phyloP scores from a whole-genome alignment of 2,888 invertebrate genomes.

The Gandaritis pyraliata region DNA sequence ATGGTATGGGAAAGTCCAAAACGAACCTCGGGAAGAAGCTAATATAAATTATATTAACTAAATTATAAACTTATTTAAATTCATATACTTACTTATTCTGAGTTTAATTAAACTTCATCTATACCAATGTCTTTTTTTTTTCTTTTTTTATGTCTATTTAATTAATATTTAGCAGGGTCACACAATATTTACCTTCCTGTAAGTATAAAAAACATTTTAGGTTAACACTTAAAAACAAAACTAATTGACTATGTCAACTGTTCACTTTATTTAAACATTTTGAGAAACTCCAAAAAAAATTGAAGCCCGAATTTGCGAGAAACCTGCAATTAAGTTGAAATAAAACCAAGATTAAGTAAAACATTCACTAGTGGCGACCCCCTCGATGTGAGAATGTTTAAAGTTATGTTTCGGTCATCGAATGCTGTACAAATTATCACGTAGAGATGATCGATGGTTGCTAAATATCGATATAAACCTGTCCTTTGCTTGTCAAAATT shows the following conservation, averaged over 20 bases:
- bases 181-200: not conserved
- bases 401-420: constrained; percentile 25
- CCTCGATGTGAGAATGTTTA: constrained; percentile 26
- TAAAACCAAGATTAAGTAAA: constrained; percentile 27
- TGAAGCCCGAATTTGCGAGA: constrained; percentile 16
- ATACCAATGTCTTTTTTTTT: no score
- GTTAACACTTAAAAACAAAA: constrained; percentile 2
- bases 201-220: not conserved
- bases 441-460: constrained; percentile 24
- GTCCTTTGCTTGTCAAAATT: not conserved
- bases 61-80: no score
- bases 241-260: constrained; percentile 13
- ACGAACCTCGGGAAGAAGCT: no score
- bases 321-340: constrained; percentile 26
- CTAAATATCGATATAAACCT: constrained; percentile 20
- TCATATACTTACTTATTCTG: no score
- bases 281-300: constrained; percentile 17
- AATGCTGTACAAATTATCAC: constrained; percentile 27
- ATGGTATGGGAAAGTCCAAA: constrained; percentile 11
- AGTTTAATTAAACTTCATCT: no score
- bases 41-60: no score
- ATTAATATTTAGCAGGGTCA: not conserved
- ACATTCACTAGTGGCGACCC: constrained; percentile 32
- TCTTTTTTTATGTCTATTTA: no score
- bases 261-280: constrained; percentile 16